phyloP scores from a whole-genome alignment of 1,140 invertebrate genomes.

The Laupala kohalensis region DNA sequence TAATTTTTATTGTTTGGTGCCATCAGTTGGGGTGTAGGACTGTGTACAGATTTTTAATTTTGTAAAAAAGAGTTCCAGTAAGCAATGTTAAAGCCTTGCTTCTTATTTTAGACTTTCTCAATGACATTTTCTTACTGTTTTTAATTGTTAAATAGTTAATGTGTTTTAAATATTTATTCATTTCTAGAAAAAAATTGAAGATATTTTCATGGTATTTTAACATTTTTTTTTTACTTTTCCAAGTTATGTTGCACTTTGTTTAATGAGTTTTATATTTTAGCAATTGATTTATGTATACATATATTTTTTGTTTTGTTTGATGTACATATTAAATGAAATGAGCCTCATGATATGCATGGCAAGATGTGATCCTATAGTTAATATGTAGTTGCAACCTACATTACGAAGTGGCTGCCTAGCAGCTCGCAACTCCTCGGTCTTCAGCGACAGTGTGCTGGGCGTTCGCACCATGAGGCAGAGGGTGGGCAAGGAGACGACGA shows the following conservation, averaged over 20 bases:
- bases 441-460: constrained; percentile 9
- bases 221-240: constrained; percentile 10
- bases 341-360: constrained; percentile 14
- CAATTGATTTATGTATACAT: not conserved
- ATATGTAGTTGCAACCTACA: constrained; percentile 10
- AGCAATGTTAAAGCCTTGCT: constrained; percentile 3
- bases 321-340: constrained; percentile 4
- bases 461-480: constrained; percentile 9
- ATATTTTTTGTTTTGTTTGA: constrained; percentile 7
- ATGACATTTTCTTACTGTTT: constrained; percentile 9
- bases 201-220: constrained; percentile 12
- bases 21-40: constrained; percentile 13
- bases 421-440: constrained; percentile 11
- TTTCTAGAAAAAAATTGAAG: constrained; percentile 7
- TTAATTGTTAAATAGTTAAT: constrained; percentile 2
- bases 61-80: constrained; percentile 10
- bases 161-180: constrained; percentile 12
- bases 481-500: constrained; percentile 2
- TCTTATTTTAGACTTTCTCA: constrained; percentile 6
- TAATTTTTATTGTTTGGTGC: constrained; percentile 16
- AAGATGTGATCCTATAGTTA: constrained; percentile 15
- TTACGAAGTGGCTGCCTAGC: constrained; percentile 11
- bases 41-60: constrained; percentile 12
- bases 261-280: constrained; percentile 13
- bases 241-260: constrained; percentile 11